Evolutionary conservation across 2,888 invertebrate species (phyloP).

Genomic region (Tachystola acroxantha): DNA sequence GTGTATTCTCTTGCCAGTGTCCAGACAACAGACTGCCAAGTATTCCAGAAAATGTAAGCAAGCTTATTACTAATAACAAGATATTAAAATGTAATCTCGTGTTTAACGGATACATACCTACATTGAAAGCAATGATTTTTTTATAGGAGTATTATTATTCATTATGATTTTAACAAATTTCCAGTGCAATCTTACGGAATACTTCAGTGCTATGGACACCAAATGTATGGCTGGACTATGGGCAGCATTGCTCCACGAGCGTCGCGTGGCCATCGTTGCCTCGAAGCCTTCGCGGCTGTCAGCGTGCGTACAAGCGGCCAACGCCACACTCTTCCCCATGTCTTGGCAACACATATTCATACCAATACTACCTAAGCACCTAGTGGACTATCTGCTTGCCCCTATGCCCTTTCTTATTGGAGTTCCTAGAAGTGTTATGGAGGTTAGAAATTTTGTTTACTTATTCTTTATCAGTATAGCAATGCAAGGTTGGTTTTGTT

Average conservation of each 20-base stretch:
- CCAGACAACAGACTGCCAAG: conserved; percentile 93
- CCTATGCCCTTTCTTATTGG: conserved; percentile 99
- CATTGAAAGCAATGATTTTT: too few relatives aligned
- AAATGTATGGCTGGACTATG: conserved; percentile 97
- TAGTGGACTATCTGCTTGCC: conserved; percentile 93
- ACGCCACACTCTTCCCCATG: conserved; percentile 97
- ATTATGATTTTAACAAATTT: too few relatives aligned
- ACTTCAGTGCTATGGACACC: conserved; percentile 97
- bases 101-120: too few relatives aligned
- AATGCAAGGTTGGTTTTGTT: too few relatives aligned
- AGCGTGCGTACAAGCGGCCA: conserved; percentile 96
- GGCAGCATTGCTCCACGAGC: conserved; percentile 96
- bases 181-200: conserved; percentile 97
- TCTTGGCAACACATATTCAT: conserved; percentile 99
- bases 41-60: conserved; percentile 96
- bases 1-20: conserved; percentile 79
- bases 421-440: conserved; percentile 90
- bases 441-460: conserved; percentile 74
- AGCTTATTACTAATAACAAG: too few relatives aligned
- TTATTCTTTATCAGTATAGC: too few relatives aligned
- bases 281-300: conserved; percentile 92
- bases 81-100: too few relatives aligned
- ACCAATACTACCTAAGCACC: conserved; percentile 92
- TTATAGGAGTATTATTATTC: too few relatives aligned
- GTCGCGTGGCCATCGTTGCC: conserved; percentile 95